Evolutionary conservation across 2,888 invertebrate genomes (phyloP).

Genomic region (Himalopsyche anomala): DNA sequence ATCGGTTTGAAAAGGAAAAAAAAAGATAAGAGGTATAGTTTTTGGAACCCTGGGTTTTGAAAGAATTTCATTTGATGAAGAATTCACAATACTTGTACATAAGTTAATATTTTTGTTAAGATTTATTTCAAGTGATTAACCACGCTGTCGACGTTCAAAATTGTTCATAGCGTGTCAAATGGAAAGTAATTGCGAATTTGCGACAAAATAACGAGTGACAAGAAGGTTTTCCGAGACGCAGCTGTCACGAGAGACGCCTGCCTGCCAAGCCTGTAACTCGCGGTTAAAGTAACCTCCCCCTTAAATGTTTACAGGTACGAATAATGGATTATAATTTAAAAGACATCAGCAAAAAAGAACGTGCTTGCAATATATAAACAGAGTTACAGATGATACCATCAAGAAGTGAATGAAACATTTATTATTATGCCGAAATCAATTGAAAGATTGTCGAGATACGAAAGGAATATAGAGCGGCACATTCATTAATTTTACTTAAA

Average conservation of each 20-base stretch:
- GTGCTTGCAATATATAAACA: conserved; percentile 6
- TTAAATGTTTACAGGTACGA: conserved; percentile 39
- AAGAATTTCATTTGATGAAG: conserved; percentile 11
- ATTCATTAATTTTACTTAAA: no score
- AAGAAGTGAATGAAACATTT: background rate
- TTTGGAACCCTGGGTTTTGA: background rate
- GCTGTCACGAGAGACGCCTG: conserved; percentile 38
- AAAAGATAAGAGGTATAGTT: background rate
- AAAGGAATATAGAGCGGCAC: no score
- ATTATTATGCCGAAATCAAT: background rate
- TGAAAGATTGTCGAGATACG: no score
- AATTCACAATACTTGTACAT: background rate
- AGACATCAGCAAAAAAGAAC: conserved; percentile 22
- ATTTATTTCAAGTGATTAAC: conserved; percentile 37
- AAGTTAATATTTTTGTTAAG: conserved; percentile 39
- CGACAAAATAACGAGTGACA: conserved; percentile 43
- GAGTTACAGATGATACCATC: conserved; percentile 9
- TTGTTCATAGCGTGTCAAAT: conserved; percentile 42
- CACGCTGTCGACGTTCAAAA: conserved; percentile 26
- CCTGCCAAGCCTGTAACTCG: conserved; percentile 38
- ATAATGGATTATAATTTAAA: conserved; percentile 42
- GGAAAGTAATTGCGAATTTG: conserved; percentile 41
- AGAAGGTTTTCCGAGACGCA: conserved; percentile 43
- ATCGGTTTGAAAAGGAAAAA: background rate
- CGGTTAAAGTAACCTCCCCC: conserved; percentile 22